Percentiles rank a stretch among this genome's conserved stretches.
Conservation (phyloP, 2,113 vertebrate species). For the Epinephelus cyanopodus region DNA sequence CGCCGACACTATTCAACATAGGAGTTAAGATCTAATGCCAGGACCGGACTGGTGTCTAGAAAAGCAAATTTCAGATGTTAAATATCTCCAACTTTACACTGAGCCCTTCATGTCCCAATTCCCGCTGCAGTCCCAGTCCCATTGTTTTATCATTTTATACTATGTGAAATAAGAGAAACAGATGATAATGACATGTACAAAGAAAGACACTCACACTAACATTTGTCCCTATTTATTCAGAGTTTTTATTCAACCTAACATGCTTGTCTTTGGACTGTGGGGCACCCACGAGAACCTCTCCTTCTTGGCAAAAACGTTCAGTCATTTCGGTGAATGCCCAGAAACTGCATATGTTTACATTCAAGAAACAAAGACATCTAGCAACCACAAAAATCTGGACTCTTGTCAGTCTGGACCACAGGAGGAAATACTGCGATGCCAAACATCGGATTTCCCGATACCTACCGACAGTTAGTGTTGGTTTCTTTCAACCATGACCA, state of each 20-base stretch:
- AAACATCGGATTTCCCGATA: background rate
- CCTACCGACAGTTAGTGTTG: background rate
- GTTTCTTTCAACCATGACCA: background rate
- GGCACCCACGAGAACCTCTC: background rate
- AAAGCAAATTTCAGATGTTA: background rate
- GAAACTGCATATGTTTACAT: background rate
- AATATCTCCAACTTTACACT: conserved; percentile 1
- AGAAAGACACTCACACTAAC: background rate
- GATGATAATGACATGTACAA: background rate
- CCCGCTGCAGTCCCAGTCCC: background rate
- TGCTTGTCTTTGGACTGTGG: background rate
- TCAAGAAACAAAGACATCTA: background rate
- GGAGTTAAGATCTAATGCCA: background rate
- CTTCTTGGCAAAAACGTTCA: background rate
- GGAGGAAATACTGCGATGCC: background rate
- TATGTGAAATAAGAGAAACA: too few species aligned
- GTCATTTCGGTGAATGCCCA: background rate
- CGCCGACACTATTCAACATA: background rate
- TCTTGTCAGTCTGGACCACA: background rate
- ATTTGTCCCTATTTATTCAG: background rate
- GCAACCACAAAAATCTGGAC: background rate
- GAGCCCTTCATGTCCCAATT: background rate
- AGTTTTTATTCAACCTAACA: background rate
- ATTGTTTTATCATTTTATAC: background rate
- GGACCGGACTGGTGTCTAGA: conserved; percentile 10